Conservation (phyloP, 2,888 invertebrate genomes). For the Graphium colonna region DNA sequence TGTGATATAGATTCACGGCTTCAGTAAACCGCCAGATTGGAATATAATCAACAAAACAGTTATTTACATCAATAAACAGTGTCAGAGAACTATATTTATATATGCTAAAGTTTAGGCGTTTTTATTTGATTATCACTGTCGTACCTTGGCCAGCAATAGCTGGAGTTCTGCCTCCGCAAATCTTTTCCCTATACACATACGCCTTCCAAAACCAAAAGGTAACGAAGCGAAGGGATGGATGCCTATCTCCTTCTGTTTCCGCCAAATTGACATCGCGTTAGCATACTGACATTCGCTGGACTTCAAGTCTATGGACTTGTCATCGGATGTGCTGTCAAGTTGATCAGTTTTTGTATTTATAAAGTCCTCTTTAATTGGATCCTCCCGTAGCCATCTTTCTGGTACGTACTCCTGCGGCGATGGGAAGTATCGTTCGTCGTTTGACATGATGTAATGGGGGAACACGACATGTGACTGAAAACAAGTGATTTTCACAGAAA, state of each 20-base stretch:
- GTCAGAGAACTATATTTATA: too few species aligned
- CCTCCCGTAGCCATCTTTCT: constrained; percentile 87
- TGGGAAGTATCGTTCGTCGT: constrained; percentile 85
- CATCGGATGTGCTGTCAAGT: not conserved
- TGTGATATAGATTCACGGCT: too few species aligned
- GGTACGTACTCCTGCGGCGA: constrained; percentile 86
- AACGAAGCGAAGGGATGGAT: constrained; percentile 87
- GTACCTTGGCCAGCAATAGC: constrained; percentile 85
- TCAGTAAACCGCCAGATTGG: too few species aligned
- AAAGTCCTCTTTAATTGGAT: constrained; percentile 34
- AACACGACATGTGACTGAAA: constrained; percentile 89
- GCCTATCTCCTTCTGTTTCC: constrained; percentile 74
- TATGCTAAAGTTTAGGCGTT: too few species aligned
- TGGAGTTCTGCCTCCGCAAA: constrained; percentile 91
- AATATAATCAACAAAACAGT: too few species aligned
- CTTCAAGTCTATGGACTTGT: constrained; percentile 9
- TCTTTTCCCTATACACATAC: constrained; percentile 88
- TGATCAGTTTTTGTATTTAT: not conserved
- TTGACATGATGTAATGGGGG: constrained; percentile 88
- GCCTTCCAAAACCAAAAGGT: constrained; percentile 87
- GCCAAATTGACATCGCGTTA: constrained; percentile 41
- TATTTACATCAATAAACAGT: too few species aligned
- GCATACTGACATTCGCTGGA: constrained; percentile 26
- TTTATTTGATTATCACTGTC: too few species aligned
- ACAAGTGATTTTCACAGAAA: too few species aligned